Evolutionary conservation across 2,797 vertebrate genomes (phyloP), one percentile per base, ranked within the genome.

Genomic region (Sebastes itinus): DNA sequence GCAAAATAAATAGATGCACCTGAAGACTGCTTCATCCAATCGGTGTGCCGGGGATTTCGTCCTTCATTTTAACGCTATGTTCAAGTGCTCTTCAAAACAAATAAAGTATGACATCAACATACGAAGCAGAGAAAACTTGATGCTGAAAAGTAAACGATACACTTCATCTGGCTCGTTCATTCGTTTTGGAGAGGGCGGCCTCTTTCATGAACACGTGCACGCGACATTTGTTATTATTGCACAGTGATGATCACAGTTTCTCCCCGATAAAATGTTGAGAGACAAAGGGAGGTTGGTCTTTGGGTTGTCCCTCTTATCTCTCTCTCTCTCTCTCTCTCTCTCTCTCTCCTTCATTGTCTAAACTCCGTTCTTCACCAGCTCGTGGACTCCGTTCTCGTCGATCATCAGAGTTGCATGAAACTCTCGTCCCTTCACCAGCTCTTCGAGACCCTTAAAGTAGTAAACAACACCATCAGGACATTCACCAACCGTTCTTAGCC

Each of bases 341-440:
- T 81, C 83, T 96, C 95, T 81, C 83, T 96, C 94, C 2, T 56
- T 42, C 33, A 12, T 35, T 52, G 33, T 33, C 76, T 92, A 98
- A 78, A 97, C 35, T 18, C 98, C 98, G 0, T 99, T 99, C 93
- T 97, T 97, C 94, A 98, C 97, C 83, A 96, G 87, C 88, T 98
- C 95, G 0, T 97, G 97, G 87, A 96, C 91, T 27, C 98, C 98
- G 0, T 64, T 91, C 83, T 96, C 92, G 0, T 98, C 95, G 0
- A 99, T 98, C 82, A 96, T 93, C 88, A 99, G 89, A 1, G 97
- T 95, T 0, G 98, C 86, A 0, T 94, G 96, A 72, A 99, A 98
- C 86, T 97, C 97, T 64, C 68, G 93, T 49, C 92, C 96, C 32
- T 95, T 95, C 92, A 99, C 97, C 0, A 97, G 87, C 58, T 92